phyloP scores from a whole-genome alignment of 2,888 invertebrate genomes.

The Lydus trimaculatus region DNA sequence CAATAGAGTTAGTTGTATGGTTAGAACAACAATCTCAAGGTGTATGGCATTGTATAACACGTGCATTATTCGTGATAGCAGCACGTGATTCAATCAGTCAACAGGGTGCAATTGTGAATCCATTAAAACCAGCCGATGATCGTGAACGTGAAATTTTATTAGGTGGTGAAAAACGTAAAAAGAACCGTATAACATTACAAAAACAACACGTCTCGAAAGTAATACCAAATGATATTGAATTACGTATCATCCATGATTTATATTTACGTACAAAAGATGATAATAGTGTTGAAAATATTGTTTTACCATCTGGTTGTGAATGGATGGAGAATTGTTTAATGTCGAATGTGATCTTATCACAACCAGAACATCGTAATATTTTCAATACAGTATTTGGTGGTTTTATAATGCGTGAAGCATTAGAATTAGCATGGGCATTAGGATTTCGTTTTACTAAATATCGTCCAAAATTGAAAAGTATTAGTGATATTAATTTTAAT shows the following conservation, averaged over 20 bases:
- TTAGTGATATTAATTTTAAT: constrained; percentile 76
- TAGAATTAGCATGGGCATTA: constrained; percentile 74
- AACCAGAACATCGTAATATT: constrained; percentile 74
- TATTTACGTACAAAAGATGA: constrained; percentile 69
- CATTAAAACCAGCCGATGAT: constrained; percentile 65
- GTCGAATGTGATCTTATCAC: constrained; percentile 65
- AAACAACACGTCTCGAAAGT: constrained; percentile 68
- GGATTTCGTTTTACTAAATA: constrained; percentile 67
- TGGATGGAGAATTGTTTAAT: constrained; percentile 73
- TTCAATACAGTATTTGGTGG: constrained; percentile 83
- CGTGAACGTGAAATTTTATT: constrained; percentile 68
- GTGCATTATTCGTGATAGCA: constrained; percentile 76
- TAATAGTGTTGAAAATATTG: constrained; percentile 62
- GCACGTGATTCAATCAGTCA: constrained; percentile 71
- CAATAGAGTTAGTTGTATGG: constrained; percentile 76
- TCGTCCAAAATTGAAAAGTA: constrained; percentile 67
- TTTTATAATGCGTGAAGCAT: constrained; percentile 78
- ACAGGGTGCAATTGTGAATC: constrained; percentile 66
- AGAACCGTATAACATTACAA: constrained; percentile 60
- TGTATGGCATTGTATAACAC: constrained; percentile 64
- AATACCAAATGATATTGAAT: constrained; percentile 72
- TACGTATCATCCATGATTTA: constrained; percentile 71
- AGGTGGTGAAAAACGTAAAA: constrained; percentile 67
- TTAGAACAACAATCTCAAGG: constrained; percentile 68
- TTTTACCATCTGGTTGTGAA: constrained; percentile 63